Conservation (phyloP, 2,888 invertebrate species). For the Dusona sp. region DNA sequence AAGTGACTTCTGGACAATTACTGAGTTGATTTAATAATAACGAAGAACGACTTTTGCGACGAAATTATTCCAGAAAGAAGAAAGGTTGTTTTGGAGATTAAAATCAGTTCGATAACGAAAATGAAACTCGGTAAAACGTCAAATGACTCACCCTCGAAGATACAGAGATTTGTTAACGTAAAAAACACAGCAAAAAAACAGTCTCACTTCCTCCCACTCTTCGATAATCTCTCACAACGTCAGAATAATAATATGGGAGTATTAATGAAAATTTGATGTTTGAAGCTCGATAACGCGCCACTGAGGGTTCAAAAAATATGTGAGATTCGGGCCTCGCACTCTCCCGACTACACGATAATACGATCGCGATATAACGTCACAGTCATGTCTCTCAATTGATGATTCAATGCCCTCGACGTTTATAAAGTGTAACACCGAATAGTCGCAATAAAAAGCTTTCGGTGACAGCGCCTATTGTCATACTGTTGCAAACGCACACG, state of each 20-base stretch:
- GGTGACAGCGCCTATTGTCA: slow-evolving; percentile 34
- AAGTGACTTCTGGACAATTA: neutral
- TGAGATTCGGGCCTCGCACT: neutral
- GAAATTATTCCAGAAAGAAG: neutral
- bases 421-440: slow-evolving; percentile 4
- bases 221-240: neutral
- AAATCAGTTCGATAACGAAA: neutral
- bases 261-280: neutral
- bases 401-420: slow-evolving; percentile 20
- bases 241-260: slow-evolving; percentile 7
- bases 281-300: neutral
- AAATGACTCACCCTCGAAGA: slow-evolving; percentile 57
- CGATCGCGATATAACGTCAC: slow-evolving; percentile 18
- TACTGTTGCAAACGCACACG: slow-evolving; percentile 15
- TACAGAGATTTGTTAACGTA: slow-evolving; percentile 28
- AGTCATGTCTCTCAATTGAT: slow-evolving; percentile 23
- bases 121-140: slow-evolving; percentile 8
- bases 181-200: slow-evolving; percentile 24
- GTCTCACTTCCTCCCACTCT: neutral
- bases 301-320: slow-evolving; percentile 5
- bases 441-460: slow-evolving; percentile 22
- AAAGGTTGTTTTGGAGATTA: neutral
- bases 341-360: neutral
- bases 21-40: neutral
- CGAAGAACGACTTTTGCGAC: neutral